Evolutionary conservation across 2,113 vertebrate species (phyloP), one percentile per base, ranked within the genome.

Genomic region (Heterocephalus glaber): DNA sequence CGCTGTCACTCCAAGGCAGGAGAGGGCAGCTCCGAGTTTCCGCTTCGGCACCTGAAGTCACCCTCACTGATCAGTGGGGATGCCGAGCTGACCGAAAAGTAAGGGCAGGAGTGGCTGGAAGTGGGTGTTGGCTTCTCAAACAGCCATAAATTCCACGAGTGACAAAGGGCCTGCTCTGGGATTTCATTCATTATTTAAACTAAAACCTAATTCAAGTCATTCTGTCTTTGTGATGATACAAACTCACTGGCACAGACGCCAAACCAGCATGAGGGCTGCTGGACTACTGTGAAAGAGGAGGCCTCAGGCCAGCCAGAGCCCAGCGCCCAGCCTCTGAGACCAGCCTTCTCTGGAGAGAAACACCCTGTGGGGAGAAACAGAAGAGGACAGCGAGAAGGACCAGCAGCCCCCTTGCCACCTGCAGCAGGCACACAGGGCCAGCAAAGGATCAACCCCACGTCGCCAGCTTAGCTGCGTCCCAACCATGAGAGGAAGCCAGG

Each of bases 181-280:
- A 98, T 98, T 97, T 80, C 96, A 65, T 85, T 89, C 97, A 97
- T 98, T 98, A 97, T 97, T 98, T 98, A 98, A 90, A 95, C 41
- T 97, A 93, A 98, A 95, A 97, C 61, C 90, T 93, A 98, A 98
- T 98, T 98, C 97, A 98, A 93, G 95, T 98, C 96, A 98, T 98
- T 98, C 97, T 65, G 63, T 97, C 60, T 96, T 97, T 98, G 95
- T 93, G 97, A 94, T 90, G 97, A 97, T 97, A 98, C 97, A 97
- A 90, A 96, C 88, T 90, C 66, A 92, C 95, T 96, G 96, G 90
- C 84, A 33, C 30, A 84, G 84, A 96, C 84, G 90, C n/a, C 66
- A 54, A 76, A 58, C 68, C 86, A n/a, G 58, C 58, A 24, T 19
- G 80, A 94, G 24, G 11, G 20, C 90, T 89, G 58, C 58, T n/a